Evolutionary conservation across 2,797 vertebrate genomes (phyloP).

Genomic region (Poeciliopsis presidionis): DNA sequence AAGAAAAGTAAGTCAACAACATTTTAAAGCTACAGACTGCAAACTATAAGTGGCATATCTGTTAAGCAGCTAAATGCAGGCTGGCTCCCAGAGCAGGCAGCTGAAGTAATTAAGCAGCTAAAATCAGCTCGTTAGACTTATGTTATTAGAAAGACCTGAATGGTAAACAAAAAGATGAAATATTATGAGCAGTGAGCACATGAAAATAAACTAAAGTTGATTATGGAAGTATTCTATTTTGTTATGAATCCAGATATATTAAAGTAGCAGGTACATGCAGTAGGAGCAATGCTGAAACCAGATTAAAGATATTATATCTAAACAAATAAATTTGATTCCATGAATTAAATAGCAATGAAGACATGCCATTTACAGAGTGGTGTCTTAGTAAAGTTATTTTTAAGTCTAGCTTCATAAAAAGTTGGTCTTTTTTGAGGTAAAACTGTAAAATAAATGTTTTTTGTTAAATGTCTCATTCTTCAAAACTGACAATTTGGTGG

Average conservation of each 20-base stretch:
- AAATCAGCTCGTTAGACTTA: neutral
- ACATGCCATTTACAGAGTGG: neutral
- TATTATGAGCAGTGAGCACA: neutral
- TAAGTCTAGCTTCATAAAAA: neutral
- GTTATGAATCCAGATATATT: neutral
- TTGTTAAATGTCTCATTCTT: neutral
- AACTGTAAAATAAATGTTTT: neutral
- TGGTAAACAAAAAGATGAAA: neutral
- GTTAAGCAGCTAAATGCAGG: neutral
- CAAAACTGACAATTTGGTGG: neutral
- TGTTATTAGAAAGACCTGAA: neutral
- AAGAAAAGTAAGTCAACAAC: neutral
- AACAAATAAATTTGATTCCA: neutral
- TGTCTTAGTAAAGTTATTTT: neutral
- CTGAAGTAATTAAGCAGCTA: neutral
- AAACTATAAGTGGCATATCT: neutral
- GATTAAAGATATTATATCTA: neutral
- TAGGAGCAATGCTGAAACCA: neutral
- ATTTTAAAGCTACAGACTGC: neutral
- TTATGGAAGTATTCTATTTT: neutral
- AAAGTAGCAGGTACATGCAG: neutral
- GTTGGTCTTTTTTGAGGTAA: neutral
- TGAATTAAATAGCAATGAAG: neutral
- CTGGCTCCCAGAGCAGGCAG: neutral
- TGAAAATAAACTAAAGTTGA: neutral